phyloP scores from a whole-genome alignment of 2,797 vertebrate species.

The Pitangus sulphuratus region DNA sequence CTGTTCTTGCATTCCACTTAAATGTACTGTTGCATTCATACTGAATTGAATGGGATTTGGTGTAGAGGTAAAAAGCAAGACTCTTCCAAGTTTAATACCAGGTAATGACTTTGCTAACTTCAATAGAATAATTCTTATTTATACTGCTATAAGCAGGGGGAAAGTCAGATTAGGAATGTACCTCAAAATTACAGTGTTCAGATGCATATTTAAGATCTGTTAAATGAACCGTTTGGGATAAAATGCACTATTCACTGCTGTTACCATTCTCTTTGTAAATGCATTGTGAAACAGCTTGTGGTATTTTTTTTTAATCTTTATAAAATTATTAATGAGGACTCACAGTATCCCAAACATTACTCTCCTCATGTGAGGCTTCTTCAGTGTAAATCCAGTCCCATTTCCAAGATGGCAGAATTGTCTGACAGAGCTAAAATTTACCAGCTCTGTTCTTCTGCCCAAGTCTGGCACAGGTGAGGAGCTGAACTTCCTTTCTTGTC shows the following conservation, averaged over 20 bases:
- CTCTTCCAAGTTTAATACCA: not conserved
- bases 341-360: not conserved
- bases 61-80: not conserved
- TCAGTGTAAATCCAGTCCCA: not conserved
- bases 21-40: not conserved
- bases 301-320: not conserved
- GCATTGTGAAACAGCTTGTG: not conserved
- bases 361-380: not conserved
- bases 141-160: not conserved
- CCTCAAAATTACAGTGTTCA: not conserved
- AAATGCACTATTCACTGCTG: not conserved
- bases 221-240: not conserved
- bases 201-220: not conserved
- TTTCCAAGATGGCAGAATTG: not conserved
- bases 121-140: not conserved
- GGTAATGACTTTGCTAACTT: not conserved
- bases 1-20: not conserved
- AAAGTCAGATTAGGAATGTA: not conserved
- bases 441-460: not conserved
- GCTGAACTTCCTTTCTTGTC: not conserved
- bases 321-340: not conserved
- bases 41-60: not conserved
- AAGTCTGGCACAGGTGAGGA: not conserved
- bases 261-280: not conserved
- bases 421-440: not conserved